A percentile compares a stretch with the other conserved stretches of the same genome.
phyloP scores from a whole-genome alignment of 2,113 vertebrate genomes.

The Coptodon rendalli region DNA sequence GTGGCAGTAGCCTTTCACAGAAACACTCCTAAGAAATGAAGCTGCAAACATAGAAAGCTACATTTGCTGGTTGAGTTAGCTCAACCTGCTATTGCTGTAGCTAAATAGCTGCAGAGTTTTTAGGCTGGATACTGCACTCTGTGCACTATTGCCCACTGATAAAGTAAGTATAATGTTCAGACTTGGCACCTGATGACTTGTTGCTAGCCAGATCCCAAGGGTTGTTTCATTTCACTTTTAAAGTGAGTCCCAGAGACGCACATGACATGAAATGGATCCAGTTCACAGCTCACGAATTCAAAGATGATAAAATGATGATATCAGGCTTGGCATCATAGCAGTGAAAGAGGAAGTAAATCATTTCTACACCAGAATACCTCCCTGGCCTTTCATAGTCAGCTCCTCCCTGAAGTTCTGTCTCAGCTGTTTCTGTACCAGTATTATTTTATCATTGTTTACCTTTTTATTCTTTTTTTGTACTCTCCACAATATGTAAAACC shows the following conservation, averaged over 20 bases:
- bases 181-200: not conserved
- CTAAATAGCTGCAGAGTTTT: not conserved
- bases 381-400: not conserved
- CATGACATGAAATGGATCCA: not conserved
- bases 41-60: not conserved
- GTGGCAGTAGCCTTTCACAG: not conserved
- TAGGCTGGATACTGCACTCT: not conserved
- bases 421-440: not conserved
- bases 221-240: not conserved
- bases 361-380: not conserved
- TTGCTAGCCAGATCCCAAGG: not conserved
- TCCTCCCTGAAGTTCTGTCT: not conserved
- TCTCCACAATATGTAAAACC: not conserved
- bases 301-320: not conserved
- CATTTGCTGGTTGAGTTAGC: not conserved
- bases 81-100: not conserved
- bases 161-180: not conserved
- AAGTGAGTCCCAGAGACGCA: not conserved
- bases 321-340: not conserved
- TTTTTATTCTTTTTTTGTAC: not conserved
- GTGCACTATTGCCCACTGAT: not conserved
- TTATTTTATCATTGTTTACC: not conserved
- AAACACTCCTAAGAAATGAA: not conserved
- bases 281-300: not conserved
- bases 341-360: accelerated